These are phyloP conservation scores for Yoshiicerus persimilis DNA, from an alignment of 1,140 invertebrate species.

Conservation along the genomic window DNA sequence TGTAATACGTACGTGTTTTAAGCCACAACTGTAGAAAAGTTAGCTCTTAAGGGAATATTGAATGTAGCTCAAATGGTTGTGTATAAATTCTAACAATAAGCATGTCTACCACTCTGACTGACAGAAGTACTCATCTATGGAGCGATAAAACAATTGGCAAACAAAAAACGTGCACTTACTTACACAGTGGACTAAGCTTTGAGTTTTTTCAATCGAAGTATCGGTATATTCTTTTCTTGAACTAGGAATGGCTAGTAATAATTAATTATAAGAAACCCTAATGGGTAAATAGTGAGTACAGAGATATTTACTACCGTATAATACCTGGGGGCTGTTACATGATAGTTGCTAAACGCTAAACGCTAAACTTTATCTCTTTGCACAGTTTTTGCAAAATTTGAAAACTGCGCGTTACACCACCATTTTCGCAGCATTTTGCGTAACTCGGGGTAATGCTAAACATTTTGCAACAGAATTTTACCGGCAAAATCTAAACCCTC, in stretches of 20 bases:
- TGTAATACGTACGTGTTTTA: neutral
- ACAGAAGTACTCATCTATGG: neutral
- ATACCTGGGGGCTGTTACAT: too few species aligned
- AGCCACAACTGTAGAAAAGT: neutral
- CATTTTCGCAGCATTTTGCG: too few species aligned
- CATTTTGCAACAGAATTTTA: too few species aligned
- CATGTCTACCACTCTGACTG: neutral
- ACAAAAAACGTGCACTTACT: neutral
- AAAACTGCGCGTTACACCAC: too few species aligned
- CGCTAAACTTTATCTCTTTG: too few species aligned
- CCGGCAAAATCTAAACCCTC: too few species aligned
- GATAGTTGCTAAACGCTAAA: too few species aligned
- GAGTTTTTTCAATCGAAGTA: neutral
- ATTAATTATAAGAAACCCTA: neutral
- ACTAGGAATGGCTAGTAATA: neutral
- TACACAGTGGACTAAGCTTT: neutral
- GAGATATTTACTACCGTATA: neutral
- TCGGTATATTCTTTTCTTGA: neutral
- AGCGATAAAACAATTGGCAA: neutral
- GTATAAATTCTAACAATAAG: neutral
- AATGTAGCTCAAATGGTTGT: neutral
- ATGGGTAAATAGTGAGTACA: neutral
- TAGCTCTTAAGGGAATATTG: neutral
- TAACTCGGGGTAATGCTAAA: too few species aligned
- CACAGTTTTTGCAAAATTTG: too few species aligned